These are phyloP conservation scores for Bungarus multicinctus DNA, from an alignment of 2,113 vertebrate species.

Conservation along the genomic window DNA sequence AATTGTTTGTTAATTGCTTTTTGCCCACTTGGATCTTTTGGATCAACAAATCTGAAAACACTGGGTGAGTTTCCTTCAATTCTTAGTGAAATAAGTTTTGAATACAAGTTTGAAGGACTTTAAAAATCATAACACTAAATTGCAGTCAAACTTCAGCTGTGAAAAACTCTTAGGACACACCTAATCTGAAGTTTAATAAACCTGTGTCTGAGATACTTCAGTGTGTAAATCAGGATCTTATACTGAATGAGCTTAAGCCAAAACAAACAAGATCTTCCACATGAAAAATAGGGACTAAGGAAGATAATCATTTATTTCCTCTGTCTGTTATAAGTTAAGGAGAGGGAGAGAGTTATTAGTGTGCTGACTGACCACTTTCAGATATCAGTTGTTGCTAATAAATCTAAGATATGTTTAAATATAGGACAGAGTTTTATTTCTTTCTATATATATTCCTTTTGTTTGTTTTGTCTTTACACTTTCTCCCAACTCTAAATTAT, in stretches of 20 bases:
- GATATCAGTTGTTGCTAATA: not conserved
- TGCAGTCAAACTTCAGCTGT: not conserved
- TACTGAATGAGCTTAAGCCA: not conserved
- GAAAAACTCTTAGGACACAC: not conserved
- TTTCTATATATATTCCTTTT: not conserved
- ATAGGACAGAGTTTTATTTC: not conserved
- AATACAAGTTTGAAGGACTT: not conserved
- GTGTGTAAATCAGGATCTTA: not conserved
- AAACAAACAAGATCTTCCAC: not conserved
- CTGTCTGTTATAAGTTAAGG: not conserved
- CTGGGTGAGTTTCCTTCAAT: not conserved
- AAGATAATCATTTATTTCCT: not conserved
- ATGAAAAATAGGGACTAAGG: not conserved
- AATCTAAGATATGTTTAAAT: not conserved
- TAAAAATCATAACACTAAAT: not conserved
- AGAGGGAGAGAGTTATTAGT: not conserved
- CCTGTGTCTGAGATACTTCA: not conserved
- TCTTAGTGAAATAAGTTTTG: not conserved
- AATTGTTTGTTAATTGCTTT: not conserved
- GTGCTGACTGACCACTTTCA: not conserved
- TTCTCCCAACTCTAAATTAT: not conserved
- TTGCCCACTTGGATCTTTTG: not conserved
- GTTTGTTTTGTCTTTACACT: not conserved
- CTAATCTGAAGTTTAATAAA: not conserved
- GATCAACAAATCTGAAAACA: not conserved